Conservation (phyloP, 2,113 vertebrate genomes). For the Irena cyanogastra region DNA sequence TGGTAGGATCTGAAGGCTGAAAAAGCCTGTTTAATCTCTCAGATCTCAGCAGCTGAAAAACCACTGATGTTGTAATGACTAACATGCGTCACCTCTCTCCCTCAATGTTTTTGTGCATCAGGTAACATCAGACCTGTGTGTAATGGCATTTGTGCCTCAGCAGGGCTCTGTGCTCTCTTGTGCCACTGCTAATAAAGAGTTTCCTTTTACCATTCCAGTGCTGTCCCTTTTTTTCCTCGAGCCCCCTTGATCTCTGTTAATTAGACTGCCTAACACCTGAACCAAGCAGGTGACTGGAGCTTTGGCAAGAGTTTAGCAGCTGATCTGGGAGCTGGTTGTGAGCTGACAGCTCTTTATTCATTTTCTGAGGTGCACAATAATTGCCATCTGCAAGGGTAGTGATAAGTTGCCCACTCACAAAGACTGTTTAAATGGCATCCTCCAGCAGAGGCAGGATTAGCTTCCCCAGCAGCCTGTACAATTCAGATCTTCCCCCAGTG, state of each 20-base stretch:
- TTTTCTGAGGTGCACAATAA: neutral
- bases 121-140: neutral
- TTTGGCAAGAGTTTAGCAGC: slow-evolving; percentile 5
- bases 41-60: neutral
- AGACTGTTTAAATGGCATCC: neutral
- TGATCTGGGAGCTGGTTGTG: neutral
- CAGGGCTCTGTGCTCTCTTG: neutral
- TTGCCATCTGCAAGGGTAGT: slow-evolving; percentile 4
- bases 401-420: slow-evolving; percentile 20
- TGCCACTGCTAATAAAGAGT: slow-evolving; percentile 8
- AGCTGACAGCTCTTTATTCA: neutral
- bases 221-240: neutral
- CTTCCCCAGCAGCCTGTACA: neutral
- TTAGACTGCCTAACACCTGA: slow-evolving; percentile 16
- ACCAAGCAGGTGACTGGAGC: slow-evolving; percentile 5
- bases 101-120: neutral
- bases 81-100: neutral
- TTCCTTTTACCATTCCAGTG: neutral
- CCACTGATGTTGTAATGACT: neutral
- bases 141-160: neutral
- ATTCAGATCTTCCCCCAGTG: neutral
- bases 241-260: slow-evolving; percentile 35
- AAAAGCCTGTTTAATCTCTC: neutral
- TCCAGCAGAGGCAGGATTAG: slow-evolving; percentile 18
- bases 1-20: neutral